A percentile compares a stretch with the other conserved stretches of the same genome.
Evolutionary conservation across 2,113 vertebrate genomes (phyloP).

Genomic region (Crotalus helleri): DNA sequence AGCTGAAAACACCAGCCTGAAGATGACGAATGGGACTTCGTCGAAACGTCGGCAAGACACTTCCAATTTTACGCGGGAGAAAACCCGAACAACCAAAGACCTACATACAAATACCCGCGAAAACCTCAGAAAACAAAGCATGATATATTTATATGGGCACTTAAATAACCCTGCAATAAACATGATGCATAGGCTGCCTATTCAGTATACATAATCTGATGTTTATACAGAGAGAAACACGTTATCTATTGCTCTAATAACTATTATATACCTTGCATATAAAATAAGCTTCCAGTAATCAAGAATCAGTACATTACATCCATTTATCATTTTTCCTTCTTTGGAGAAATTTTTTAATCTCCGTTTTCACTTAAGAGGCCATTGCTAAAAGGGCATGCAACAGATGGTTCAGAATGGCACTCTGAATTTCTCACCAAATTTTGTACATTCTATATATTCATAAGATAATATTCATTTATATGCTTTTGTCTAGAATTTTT

Average conservation of each 20-base stretch:
- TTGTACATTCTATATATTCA: background rate
- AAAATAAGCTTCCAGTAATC: background rate
- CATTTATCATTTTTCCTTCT: background rate
- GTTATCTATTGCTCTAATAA: background rate
- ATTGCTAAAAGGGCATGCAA: background rate
- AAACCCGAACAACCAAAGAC: too few relatives aligned
- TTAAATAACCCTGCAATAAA: background rate
- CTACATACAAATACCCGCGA: too few relatives aligned
- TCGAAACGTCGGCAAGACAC: too few relatives aligned
- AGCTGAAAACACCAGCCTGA: too few relatives aligned
- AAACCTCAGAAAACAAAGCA: too few relatives aligned
- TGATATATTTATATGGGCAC: background rate
- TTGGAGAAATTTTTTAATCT: background rate
- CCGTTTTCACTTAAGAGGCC: background rate
- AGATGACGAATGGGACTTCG: too few relatives aligned
- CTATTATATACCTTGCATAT: background rate
- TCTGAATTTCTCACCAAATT: background rate
- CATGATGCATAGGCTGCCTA: background rate
- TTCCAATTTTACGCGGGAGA: too few relatives aligned
- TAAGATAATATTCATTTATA: background rate
- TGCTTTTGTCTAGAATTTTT: background rate
- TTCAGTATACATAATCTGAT: background rate
- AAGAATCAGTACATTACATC: background rate
- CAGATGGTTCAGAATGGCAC: background rate
- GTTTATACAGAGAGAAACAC: background rate